Evolutionary conservation across 2,113 vertebrate genomes (phyloP).

Genomic region (Apodemus speciosus): DNA sequence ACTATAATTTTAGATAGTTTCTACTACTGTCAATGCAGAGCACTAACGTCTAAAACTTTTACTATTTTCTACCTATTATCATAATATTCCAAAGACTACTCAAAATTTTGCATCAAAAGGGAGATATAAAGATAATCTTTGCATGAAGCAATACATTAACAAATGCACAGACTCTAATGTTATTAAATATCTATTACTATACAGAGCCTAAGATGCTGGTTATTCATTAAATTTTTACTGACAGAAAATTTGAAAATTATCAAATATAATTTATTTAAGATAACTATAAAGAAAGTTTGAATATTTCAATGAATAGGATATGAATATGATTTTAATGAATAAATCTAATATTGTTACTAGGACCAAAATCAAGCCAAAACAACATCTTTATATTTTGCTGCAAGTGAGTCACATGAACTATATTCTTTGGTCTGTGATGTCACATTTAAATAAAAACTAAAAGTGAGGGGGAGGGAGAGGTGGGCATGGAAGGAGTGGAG

Average conservation of each 20-base stretch:
- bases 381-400: background rate
- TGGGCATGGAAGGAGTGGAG: background rate
- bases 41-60: conserved; percentile 9
- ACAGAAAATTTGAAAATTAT: conserved; percentile 67
- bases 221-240: conserved; percentile 45
- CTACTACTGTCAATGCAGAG: background rate
- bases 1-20: background rate
- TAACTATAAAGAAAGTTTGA: conserved; percentile 66
- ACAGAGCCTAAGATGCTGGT: background rate
- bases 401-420: conserved; percentile 7
- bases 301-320: conserved; percentile 16
- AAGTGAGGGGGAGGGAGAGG: background rate
- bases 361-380: conserved; percentile 73
- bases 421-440: background rate
- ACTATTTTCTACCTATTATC: background rate
- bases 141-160: background rate
- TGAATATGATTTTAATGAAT: conserved; percentile 70
- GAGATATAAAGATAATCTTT: background rate
- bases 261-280: conserved; percentile 59
- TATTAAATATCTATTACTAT: background rate
- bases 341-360: conserved; percentile 67
- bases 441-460: background rate
- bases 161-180: background rate
- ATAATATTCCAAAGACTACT: background rate
- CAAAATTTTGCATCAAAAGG: conserved; percentile 22